Conservation (phyloP, 2,113 vertebrate genomes). For the Dasyprocta punctata region DNA sequence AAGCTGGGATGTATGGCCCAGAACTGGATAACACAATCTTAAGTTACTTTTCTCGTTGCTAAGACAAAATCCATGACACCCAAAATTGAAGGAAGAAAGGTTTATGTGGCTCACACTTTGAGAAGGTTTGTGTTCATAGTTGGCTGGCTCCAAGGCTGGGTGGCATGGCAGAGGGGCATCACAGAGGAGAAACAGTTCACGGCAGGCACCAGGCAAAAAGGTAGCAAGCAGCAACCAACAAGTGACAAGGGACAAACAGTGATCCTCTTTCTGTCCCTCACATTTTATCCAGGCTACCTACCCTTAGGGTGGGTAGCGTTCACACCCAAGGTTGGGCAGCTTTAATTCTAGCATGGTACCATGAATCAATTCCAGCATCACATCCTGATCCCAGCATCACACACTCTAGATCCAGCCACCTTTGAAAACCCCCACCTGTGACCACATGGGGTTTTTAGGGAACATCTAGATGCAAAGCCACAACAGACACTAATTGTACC, state of each 20-base stretch:
- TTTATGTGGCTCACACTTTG: neutral
- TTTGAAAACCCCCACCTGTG: neutral
- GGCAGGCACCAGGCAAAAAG: neutral
- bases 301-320: neutral
- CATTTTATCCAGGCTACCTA: neutral
- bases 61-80: neutral
- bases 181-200: neutral
- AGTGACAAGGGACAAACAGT: neutral
- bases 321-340: neutral
- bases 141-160: neutral
- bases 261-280: neutral
- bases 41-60: neutral
- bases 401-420: neutral
- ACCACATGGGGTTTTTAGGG: neutral
- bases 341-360: neutral
- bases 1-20: too few species aligned
- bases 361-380: neutral
- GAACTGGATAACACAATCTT: neutral
- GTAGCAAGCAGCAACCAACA: neutral
- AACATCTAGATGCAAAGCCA: neutral
- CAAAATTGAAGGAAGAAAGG: neutral
- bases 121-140: neutral
- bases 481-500: neutral
- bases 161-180: neutral
- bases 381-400: neutral